Evolutionary conservation across 1,140 invertebrate genomes (phyloP).

Genomic region (Leptinotarsa lineolata): DNA sequence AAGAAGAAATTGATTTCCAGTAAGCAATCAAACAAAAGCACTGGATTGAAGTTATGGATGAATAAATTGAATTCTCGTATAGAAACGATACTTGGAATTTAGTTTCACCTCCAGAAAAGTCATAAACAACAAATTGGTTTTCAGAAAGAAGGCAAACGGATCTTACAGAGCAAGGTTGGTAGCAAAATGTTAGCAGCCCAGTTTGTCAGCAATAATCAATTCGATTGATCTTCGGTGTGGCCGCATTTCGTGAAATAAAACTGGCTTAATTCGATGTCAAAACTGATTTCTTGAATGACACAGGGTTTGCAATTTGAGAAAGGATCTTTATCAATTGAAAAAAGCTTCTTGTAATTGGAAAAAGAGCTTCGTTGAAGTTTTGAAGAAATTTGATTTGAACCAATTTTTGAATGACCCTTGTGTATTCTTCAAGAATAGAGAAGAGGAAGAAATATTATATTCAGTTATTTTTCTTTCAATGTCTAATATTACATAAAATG

Average conservation of each 20-base stretch:
- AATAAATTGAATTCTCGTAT: too few relatives aligned
- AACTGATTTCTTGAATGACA: background rate
- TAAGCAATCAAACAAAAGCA: too few relatives aligned
- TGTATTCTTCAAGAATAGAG: background rate
- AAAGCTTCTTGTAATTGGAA: background rate
- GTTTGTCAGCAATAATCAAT: background rate
- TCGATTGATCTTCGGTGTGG: background rate
- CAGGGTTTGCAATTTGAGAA: background rate
- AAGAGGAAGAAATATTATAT: background rate
- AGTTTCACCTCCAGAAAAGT: too few relatives aligned
- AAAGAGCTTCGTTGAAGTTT: background rate
- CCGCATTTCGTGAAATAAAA: background rate
- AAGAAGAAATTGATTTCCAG: too few relatives aligned
- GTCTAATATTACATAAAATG: too few relatives aligned
- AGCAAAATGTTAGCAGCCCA: background rate
- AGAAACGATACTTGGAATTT: too few relatives aligned
- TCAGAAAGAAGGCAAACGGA: too few relatives aligned
- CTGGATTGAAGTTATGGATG: too few relatives aligned
- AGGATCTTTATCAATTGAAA: background rate
- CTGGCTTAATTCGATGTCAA: background rate
- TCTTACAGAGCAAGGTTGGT: too few relatives aligned
- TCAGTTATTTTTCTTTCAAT: too few relatives aligned
- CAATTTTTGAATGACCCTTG: background rate
- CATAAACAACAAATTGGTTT: too few relatives aligned
- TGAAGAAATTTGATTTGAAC: background rate